Percentiles rank a stretch among this genome's conserved stretches.
These are phyloP conservation scores for Phrynocephalus guinanensis DNA, from an alignment of 2,797 vertebrate genomes.

Conservation along the genomic window DNA sequence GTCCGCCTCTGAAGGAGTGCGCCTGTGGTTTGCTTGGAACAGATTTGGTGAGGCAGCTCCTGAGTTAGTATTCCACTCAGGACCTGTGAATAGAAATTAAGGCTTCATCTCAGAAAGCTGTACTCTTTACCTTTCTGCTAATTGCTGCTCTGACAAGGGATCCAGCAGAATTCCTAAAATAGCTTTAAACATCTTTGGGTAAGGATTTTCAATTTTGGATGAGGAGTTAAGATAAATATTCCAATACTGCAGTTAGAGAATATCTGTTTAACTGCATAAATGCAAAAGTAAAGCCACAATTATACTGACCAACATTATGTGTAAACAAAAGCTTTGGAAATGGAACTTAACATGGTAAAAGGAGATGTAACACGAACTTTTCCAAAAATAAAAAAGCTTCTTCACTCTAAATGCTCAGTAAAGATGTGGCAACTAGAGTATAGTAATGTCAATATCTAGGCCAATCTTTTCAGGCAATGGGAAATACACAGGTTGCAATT, in stretches of 20 bases:
- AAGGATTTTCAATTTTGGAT: not conserved
- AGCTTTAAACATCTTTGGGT: not conserved
- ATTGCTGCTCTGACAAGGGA: not conserved
- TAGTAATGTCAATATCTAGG: too few species aligned
- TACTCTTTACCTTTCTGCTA: not conserved
- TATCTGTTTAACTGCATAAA: not conserved
- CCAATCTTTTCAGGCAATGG: not conserved
- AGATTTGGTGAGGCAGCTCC: constrained; percentile 74
- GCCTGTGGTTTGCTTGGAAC: constrained; percentile 85
- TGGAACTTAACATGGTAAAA: not conserved
- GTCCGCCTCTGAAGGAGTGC: constrained; percentile 96
- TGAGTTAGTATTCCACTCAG: constrained; percentile 77
- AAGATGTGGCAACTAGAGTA: not conserved
- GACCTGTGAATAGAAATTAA: constrained; percentile 68
- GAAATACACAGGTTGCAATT: not conserved
- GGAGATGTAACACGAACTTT: not conserved
- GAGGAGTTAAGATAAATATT: not conserved
- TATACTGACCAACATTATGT: not conserved
- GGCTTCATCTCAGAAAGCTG: not conserved
- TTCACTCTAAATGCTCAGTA: not conserved
- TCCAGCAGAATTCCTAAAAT: not conserved
- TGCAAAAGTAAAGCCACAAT: not conserved
- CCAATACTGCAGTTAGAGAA: not conserved
- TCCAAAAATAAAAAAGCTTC: not conserved
- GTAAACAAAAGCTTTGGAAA: not conserved